phyloP scores from a whole-genome alignment of 2,888 invertebrate species.

The Serripes groenlandicus region DNA sequence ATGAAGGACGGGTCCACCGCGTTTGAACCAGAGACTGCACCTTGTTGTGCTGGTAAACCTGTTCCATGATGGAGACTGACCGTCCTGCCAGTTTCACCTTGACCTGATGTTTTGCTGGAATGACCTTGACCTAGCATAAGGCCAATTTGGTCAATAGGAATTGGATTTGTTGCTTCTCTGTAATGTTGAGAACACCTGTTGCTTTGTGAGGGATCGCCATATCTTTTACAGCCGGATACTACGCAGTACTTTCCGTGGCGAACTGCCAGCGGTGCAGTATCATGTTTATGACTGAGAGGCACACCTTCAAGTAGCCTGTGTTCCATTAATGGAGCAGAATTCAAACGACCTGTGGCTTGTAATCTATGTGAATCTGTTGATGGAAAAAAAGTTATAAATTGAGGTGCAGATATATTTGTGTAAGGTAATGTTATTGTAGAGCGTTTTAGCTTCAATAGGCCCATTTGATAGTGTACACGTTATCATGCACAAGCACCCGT shows the following conservation, averaged over 20 bases:
- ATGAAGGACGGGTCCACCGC: conserved; percentile 26
- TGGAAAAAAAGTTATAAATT: background rate
- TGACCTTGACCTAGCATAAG: too few species aligned
- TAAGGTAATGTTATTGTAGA: too few species aligned
- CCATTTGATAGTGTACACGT: too few species aligned
- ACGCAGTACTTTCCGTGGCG: conserved; percentile 52
- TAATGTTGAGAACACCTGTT: conserved; percentile 68
- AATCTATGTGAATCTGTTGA: background rate
- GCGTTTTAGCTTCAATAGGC: too few species aligned
- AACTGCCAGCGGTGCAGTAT: conserved; percentile 15
- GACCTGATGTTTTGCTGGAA: too few species aligned
- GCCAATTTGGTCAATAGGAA: background rate
- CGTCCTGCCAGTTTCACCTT: too few species aligned
- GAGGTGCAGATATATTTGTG: too few species aligned
- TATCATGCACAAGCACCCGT: too few species aligned
- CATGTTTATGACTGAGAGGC: background rate
- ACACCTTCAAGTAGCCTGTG: too few species aligned
- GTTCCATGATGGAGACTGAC: background rate
- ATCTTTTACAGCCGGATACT: conserved; percentile 65
- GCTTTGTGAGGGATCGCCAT: conserved; percentile 67
- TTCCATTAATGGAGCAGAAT: background rate
- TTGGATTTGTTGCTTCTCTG: conserved; percentile 24
- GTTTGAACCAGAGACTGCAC: too few species aligned
- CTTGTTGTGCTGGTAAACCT: too few species aligned
- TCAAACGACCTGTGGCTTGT: background rate